phyloP scores from a whole-genome alignment of 2,888 invertebrate genomes.

The Druceiella hillmani region DNA sequence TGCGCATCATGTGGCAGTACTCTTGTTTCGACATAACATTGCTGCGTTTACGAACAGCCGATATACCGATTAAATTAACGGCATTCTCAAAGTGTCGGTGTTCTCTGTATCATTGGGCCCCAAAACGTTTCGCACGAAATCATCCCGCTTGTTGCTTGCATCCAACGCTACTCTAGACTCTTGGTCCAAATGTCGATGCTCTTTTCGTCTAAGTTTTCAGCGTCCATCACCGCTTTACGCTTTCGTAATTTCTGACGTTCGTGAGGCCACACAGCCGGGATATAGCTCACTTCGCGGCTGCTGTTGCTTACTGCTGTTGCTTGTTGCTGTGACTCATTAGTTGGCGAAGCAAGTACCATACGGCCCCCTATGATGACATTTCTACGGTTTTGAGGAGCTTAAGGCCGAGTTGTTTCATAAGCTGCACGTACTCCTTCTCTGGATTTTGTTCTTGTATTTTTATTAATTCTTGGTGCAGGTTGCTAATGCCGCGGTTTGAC shows the following conservation, averaged over 20 bases:
- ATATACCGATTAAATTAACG: too few relatives aligned
- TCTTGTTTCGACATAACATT: too few relatives aligned
- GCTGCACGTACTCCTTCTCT: conserved; percentile 22
- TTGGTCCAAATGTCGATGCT: conserved; percentile 29
- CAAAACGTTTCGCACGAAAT: too few relatives aligned
- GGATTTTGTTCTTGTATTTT: conserved; percentile 27
- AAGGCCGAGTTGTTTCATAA: conserved; percentile 24
- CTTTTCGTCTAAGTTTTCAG: conserved; percentile 20
- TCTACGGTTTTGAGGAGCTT: conserved; percentile 31
- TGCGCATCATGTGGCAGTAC: too few relatives aligned
- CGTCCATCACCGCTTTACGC: conserved; percentile 25
- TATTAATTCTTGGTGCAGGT: conserved; percentile 28
- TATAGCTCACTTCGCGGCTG: conserved; percentile 11
- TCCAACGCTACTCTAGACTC: conserved; percentile 26
- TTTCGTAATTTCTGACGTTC: conserved; percentile 27
- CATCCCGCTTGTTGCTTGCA: too few relatives aligned
- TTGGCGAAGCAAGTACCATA: conserved; percentile 4
- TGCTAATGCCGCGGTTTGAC: conserved; percentile 30
- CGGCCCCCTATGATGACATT: conserved; percentile 34
- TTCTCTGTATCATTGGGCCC: too few relatives aligned
- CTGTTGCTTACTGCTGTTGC: too few relatives aligned
- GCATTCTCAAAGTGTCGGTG: too few relatives aligned
- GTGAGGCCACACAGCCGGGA: conserved; percentile 22
- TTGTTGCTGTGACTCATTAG: neutral
- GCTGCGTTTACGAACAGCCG: too few relatives aligned